A percentile compares a stretch with the other conserved stretches of the same genome.
Evolutionary conservation across 2,113 vertebrate genomes (phyloP).

Genomic region (Lophochroa leadbeateri): DNA sequence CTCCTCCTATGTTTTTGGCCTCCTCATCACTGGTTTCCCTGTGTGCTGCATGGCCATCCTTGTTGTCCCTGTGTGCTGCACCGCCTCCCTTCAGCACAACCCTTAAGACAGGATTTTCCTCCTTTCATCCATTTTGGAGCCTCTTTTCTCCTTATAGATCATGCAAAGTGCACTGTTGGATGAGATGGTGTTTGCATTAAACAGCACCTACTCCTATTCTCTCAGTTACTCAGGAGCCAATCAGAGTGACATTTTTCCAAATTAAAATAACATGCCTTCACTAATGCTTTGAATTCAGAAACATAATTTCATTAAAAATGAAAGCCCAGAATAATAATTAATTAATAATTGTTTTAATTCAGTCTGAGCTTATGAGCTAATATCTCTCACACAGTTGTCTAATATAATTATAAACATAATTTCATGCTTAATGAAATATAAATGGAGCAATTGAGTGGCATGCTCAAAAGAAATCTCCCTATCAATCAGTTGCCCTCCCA

Average conservation of each 20-base stretch:
- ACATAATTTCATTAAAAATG: slow-evolving; percentile 34
- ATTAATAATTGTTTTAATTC: slow-evolving; percentile 55
- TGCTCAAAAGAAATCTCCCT: background rate
- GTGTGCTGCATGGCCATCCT: accelerated
- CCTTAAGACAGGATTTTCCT: background rate
- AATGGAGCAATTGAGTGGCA: slow-evolving; percentile 45
- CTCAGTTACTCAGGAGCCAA: background rate
- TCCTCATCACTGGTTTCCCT: background rate
- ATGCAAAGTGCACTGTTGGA: background rate
- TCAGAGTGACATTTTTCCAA: background rate
- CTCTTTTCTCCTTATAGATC: accelerated
- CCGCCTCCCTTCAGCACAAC: background rate
- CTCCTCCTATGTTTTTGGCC: background rate
- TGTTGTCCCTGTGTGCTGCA: background rate
- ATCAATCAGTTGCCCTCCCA: background rate
- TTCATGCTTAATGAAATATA: slow-evolving; percentile 64
- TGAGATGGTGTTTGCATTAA: background rate
- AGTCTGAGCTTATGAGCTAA: slow-evolving; percentile 17
- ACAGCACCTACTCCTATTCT: background rate
- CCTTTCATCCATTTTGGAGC: background rate
- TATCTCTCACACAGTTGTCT: slow-evolving; percentile 26
- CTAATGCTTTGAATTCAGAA: background rate
- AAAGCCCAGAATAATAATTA: slow-evolving; percentile 34
- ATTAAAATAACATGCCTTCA: background rate
- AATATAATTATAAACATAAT: slow-evolving; percentile 63